Evolutionary conservation across 2,888 invertebrate genomes (phyloP), one percentile per base, ranked within the genome.

Genomic region (Microctonus hyperodae): DNA sequence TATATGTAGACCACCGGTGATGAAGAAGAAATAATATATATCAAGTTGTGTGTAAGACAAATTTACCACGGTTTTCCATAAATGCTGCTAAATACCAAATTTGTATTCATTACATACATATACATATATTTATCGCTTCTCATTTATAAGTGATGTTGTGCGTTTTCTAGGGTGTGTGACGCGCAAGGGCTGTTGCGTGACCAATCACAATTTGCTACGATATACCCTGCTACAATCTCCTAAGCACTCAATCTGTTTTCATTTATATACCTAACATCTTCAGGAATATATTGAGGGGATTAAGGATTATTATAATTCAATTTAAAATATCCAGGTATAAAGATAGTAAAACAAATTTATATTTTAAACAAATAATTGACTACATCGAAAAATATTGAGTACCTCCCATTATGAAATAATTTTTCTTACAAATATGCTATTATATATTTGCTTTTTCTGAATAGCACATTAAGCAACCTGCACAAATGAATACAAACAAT

Each of bases 11-110:
- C 76, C 77, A 76, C 76, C 77, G 69, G 67, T 64, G 63, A 53
- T 69, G 44, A 59, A 37, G 40, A 60, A 53, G 11, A 53, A 37
- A 56, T 37, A 28, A 28, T 28, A 7, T 28, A 64, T 74, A 57
- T 69, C 73, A 67, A 68, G 71, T 73, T 76, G 73, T 70, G 31
- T 20, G 6, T 22, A 33, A 23, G 31, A 79, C 78, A 72, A 81
- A 81, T 81, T 81, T 73, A 80, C 64, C 62, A 76, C 74, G 79
- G 76, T 74, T 75, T 73, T 77, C 71, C 68, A 62, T 66, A 65
- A 65, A 65, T 6, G 35, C 64, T 70, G 67, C 73, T 74, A 75
- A 78, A 75, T 70, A 71, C 68, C 61, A 65, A 70, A 67, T 66
- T 60, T 63, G 63, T 61, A 23, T 37, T 57, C 31, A 55, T 6